Conservation (phyloP, 1,140 invertebrate species). For the Venustaconcha ellipsiformis region DNA sequence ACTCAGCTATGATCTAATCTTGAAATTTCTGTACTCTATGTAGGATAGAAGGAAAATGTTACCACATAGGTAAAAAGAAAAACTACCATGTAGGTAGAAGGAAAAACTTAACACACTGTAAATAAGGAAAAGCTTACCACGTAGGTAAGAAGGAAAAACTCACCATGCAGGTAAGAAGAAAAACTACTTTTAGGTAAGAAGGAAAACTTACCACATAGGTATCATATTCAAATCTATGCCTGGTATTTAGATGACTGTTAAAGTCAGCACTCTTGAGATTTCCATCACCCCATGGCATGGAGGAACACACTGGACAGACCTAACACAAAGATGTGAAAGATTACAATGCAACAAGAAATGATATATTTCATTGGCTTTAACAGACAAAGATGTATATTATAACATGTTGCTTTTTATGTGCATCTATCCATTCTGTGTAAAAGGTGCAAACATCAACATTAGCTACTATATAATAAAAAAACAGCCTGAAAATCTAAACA, state of each 20-base stretch:
- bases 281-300: constrained; percentile 68
- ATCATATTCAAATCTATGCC: constrained; percentile 67
- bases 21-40: background rate
- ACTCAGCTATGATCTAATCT: too few species aligned
- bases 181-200: background rate
- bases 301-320: constrained; percentile 64
- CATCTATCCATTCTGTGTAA: background rate
- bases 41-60: background rate
- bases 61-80: background rate
- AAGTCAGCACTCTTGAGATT: constrained; percentile 55
- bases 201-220: constrained; percentile 57
- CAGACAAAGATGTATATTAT: background rate
- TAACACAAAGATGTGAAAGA: constrained; percentile 27
- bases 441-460: background rate
- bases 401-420: background rate
- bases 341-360: background rate
- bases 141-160: background rate
- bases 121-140: background rate
- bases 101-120: background rate
- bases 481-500: too few species aligned
- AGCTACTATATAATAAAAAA: background rate
- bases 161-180: background rate
- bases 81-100: constrained; percentile 2
- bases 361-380: background rate
- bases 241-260: constrained; percentile 59